Conservation (phyloP, 2,888 invertebrate genomes). For the Athalia circularis region DNA sequence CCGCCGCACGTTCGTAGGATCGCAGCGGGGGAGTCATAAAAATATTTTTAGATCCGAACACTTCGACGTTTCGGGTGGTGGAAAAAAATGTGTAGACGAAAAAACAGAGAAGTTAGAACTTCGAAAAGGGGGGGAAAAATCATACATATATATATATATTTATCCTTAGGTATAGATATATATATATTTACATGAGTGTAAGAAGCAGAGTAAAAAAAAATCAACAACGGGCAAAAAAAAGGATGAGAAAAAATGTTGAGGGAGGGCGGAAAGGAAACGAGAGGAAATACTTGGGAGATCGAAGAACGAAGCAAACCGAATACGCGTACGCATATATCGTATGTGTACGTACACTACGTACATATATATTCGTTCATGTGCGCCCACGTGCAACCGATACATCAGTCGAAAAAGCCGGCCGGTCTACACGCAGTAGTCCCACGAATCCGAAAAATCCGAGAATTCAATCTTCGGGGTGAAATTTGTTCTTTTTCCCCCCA, state of each 20-base stretch:
- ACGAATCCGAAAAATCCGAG: conserved; percentile 56
- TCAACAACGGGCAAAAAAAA: neutral
- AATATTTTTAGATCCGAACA: conserved; percentile 72
- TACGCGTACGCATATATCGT: neutral
- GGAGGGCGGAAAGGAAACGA: conserved; percentile 44
- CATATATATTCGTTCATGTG: neutral
- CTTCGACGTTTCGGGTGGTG: conserved; percentile 50
- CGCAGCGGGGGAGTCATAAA: conserved; percentile 73
- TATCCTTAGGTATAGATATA: too few species aligned
- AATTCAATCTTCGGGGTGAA: conserved; percentile 56
- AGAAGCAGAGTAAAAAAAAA: conserved; percentile 32
- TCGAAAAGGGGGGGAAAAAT: neutral
- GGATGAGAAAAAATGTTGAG: neutral
- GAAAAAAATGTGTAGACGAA: conserved; percentile 32
- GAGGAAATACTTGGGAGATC: conserved; percentile 66
- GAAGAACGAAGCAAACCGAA: conserved; percentile 55
- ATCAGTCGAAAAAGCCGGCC: conserved; percentile 61
- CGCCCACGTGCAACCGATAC: conserved; percentile 70
- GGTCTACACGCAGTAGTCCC: conserved; percentile 40
- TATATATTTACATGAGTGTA: conserved; percentile 32
- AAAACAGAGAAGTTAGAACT: conserved; percentile 18
- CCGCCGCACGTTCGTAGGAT: conserved; percentile 53
- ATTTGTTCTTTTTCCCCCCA: neutral
- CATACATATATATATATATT: too few species aligned
- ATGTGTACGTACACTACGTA: neutral